Conservation (phyloP, 1,140 invertebrate species). For the Ridgeia piscesae region DNA sequence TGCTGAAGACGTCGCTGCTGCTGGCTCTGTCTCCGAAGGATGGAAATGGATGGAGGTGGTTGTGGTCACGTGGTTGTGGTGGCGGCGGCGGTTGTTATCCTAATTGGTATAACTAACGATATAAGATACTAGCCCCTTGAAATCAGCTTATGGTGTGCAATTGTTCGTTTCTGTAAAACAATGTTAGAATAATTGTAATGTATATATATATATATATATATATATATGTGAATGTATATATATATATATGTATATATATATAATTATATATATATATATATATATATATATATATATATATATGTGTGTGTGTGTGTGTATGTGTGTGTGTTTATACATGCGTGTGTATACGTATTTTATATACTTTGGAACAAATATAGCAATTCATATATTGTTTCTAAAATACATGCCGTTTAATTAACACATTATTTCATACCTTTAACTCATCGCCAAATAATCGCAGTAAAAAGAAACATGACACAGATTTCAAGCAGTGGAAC, state of each 20-base stretch:
- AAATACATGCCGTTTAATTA: not conserved
- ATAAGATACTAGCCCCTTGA: not conserved
- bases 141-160: not conserved
- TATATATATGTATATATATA: not conserved
- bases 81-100: not conserved
- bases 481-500: too few species aligned
- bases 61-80: not conserved
- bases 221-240: too few species aligned
- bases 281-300: not conserved
- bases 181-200: not conserved
- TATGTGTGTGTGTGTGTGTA: slow-evolving; percentile 32
- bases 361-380: too few species aligned
- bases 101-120: not conserved
- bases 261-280: not conserved
- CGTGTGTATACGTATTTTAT: slow-evolving; percentile 33
- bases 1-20: not conserved
- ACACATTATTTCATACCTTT: too few species aligned
- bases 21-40: not conserved
- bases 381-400: too few species aligned
- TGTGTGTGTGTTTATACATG: slow-evolving; percentile 33
- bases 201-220: not conserved
- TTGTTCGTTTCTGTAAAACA: not conserved
- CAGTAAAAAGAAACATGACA: too few species aligned
- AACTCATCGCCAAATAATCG: too few species aligned
- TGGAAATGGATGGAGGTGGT: not conserved